Evolutionary conservation across 1,140 invertebrate genomes (phyloP).

Genomic region (Drosophila sp.): DNA sequence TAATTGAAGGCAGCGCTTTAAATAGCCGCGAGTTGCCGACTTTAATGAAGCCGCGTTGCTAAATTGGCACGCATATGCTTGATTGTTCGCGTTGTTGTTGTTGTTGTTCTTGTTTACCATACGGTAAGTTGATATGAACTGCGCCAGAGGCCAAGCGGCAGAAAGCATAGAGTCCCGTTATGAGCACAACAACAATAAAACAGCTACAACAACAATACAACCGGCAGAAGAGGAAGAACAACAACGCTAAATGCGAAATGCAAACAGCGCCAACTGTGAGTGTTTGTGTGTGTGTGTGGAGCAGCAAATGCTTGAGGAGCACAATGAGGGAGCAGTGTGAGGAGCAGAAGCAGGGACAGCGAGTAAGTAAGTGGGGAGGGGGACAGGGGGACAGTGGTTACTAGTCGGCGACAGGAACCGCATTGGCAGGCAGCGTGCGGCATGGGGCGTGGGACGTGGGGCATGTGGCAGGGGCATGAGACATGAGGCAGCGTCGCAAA

Average conservation of each 20-base stretch:
- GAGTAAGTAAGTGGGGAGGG: not conserved
- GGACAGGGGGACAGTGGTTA: conserved; percentile 28
- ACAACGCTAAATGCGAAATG: conserved; percentile 69
- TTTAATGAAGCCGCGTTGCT: conserved; percentile 20
- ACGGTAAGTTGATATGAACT: conserved; percentile 44
- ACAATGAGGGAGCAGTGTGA: not conserved
- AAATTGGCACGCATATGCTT: not conserved
- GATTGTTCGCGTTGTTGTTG: not conserved
- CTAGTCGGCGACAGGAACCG: conserved; percentile 51
- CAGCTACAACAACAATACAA: conserved; percentile 31
- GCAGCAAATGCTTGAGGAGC: not conserved
- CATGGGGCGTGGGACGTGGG: not conserved
- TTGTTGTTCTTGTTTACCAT: conserved; percentile 13
- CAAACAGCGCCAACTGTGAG: conserved; percentile 51
- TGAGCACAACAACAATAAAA: conserved; percentile 53
- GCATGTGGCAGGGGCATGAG: conserved; percentile 2
- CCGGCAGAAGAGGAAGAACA: conserved; percentile 11
- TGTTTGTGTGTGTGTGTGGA: not conserved
- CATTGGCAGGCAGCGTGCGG: conserved; percentile 37
- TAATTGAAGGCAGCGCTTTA: conserved; percentile 33
- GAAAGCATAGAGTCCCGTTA: conserved; percentile 50
- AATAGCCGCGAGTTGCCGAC: conserved; percentile 31
- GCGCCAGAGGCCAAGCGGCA: conserved; percentile 38
- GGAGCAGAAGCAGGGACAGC: not conserved
- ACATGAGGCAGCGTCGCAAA: conserved; percentile 40